phyloP scores from a whole-genome alignment of 2,888 invertebrate species.

The Nephrocerus scutellatus region DNA sequence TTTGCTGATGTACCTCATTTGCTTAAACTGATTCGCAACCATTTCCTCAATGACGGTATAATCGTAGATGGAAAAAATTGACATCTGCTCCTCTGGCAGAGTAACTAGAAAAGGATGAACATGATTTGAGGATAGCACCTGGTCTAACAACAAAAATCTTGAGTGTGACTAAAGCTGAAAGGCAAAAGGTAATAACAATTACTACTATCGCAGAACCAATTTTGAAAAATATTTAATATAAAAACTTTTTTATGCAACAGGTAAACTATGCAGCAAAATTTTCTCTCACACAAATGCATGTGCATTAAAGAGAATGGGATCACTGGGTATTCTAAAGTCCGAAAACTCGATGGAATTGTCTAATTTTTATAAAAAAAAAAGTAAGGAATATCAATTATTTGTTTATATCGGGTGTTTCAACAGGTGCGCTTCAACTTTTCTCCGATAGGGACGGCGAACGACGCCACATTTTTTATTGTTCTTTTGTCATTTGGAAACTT shows the following conservation, averaged over 20 bases:
- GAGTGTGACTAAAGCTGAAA: not conserved
- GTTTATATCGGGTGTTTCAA: no score
- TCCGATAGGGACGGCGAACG: no score
- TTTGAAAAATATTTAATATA: no score
- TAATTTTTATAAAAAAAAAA: no score
- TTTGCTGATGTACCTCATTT: constrained; percentile 10
- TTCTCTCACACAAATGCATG: constrained; percentile 8
- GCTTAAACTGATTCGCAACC: constrained; percentile 10
- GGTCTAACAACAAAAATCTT: constrained; percentile 1
- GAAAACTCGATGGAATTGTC: no score
- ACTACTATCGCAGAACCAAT: no score
- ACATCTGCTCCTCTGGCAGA: constrained; percentile 2
- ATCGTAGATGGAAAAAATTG: constrained; percentile 2
- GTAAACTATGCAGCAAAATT: constrained; percentile 9
- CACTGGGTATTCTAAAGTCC: constrained; percentile 12
- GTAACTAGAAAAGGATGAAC: not conserved
- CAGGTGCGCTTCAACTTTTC: no score
- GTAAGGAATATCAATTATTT: no score
- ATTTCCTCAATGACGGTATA: constrained; percentile 8
- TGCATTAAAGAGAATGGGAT: constrained; percentile 13
- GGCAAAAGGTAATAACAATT: constrained; percentile 11
- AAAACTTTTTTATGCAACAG: no score
- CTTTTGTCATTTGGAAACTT: no score
- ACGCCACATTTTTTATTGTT: no score
- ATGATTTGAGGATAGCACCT: constrained; percentile 6